Conservation (phyloP, 2,888 invertebrate genomes). For the Netelia melanura region DNA sequence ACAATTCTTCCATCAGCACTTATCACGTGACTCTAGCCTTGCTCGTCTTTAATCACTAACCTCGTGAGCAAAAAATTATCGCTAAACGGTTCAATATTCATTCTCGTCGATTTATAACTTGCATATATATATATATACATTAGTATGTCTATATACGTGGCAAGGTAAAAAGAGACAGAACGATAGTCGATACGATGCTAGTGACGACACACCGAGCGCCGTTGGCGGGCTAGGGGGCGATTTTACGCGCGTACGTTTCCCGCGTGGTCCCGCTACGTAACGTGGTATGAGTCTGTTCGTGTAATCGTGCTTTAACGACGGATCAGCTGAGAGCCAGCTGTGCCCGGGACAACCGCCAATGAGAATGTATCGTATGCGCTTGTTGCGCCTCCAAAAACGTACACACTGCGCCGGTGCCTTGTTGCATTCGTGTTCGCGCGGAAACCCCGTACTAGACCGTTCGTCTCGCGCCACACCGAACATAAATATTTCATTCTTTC, state of each 20-base stretch:
- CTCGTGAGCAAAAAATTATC: too few relatives aligned
- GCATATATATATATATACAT: background rate
- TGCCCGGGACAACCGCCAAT: slow-evolving; percentile 78
- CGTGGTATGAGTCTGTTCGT: slow-evolving; percentile 23
- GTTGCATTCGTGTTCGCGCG: slow-evolving; percentile 77
- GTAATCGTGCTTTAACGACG: slow-evolving; percentile 53
- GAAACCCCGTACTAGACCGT: slow-evolving; percentile 70
- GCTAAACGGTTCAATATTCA: too few relatives aligned
- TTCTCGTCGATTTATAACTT: too few relatives aligned
- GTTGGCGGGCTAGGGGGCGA: slow-evolving; percentile 72
- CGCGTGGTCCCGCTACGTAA: slow-evolving; percentile 74
- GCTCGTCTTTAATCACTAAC: too few relatives aligned
- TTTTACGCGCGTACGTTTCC: slow-evolving; percentile 83
- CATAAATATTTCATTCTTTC: background rate
- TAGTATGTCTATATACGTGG: slow-evolving; percentile 47
- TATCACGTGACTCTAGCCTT: too few relatives aligned
- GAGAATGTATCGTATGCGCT: slow-evolving; percentile 59
- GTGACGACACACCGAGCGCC: slow-evolving; percentile 53
- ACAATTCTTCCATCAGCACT: too few relatives aligned
- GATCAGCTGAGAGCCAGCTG: slow-evolving; percentile 85
- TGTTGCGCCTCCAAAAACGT: slow-evolving; percentile 65
- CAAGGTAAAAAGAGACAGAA: slow-evolving; percentile 53
- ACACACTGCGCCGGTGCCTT: slow-evolving; percentile 72
- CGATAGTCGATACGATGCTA: slow-evolving; percentile 8
- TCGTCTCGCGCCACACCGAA: background rate